A percentile compares a stretch with the other conserved stretches of the same genome.
Conservation (phyloP, 2,888 invertebrate genomes). For the Cecidostiba fungosa region DNA sequence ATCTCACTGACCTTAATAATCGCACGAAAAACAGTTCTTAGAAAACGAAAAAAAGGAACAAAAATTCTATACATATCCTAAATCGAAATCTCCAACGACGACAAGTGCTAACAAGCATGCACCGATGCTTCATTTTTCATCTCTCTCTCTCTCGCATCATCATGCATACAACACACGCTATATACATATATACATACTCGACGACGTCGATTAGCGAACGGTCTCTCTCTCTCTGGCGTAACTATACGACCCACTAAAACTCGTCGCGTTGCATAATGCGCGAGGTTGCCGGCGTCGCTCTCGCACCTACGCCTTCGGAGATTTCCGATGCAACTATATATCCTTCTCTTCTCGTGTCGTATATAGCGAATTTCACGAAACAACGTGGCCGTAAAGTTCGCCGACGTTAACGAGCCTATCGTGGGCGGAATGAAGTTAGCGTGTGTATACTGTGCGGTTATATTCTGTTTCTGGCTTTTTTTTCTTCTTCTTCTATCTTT, state of each 20-base stretch:
- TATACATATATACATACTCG: not conserved
- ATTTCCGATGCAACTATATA: slow-evolving; percentile 56
- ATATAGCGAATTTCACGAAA: slow-evolving; percentile 43
- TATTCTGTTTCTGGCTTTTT: not conserved
- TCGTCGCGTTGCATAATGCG: slow-evolving; percentile 74
- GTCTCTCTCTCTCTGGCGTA: slow-evolving; percentile 69
- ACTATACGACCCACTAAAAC: slow-evolving; percentile 79
- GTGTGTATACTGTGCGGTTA: not conserved
- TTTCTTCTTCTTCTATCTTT: not conserved
- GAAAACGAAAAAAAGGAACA: not conserved
- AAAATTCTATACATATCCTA: too few relatives aligned
- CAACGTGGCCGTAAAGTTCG: slow-evolving; percentile 54
- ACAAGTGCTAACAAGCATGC: not conserved
- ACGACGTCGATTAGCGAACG: slow-evolving; percentile 62
- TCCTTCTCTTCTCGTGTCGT: not conserved
- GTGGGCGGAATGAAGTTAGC: slow-evolving; percentile 7
- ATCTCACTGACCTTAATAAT: slow-evolving; percentile 44
- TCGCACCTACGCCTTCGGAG: slow-evolving; percentile 65
- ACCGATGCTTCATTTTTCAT: not conserved
- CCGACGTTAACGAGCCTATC: slow-evolving; percentile 56
- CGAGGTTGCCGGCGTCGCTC: slow-evolving; percentile 57
- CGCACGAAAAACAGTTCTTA: not conserved
- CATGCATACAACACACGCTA: not conserved
- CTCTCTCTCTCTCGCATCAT: not conserved
- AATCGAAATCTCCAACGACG: too few relatives aligned